A percentile compares a stretch with the other conserved stretches of the same genome.
Conservation (phyloP, 2,113 vertebrate genomes). For the Ovibos moschatus region DNA sequence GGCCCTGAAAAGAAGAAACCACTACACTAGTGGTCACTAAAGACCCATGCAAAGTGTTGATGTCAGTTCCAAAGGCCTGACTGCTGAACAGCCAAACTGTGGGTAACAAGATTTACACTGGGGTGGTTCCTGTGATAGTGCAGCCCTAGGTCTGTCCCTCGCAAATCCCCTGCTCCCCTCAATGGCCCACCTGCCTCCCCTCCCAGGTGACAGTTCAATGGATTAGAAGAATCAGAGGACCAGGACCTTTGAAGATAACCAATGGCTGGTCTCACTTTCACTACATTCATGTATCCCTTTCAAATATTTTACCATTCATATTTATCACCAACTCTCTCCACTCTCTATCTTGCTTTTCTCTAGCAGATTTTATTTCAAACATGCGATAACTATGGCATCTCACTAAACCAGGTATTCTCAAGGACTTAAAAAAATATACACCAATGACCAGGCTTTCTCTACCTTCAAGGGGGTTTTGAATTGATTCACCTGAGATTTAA, state of each 20-base stretch:
- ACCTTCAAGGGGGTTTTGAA: background rate
- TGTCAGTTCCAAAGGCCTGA: background rate
- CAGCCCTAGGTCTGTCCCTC: background rate
- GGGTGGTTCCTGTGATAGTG: background rate
- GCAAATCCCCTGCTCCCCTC: background rate
- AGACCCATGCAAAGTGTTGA: background rate
- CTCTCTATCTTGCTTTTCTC: background rate
- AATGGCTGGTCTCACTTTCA: background rate
- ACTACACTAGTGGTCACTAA: background rate
- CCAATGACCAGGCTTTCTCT: background rate
- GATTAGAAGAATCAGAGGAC: background rate
- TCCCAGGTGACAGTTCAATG: background rate
- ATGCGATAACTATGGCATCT: background rate
- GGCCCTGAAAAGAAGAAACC: background rate
- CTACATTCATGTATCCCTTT: background rate
- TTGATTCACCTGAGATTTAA: background rate
- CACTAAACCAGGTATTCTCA: background rate
- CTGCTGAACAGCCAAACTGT: background rate
- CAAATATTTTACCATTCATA: background rate
- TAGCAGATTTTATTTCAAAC: background rate
- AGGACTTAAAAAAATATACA: background rate
- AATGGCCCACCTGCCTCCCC: no score
- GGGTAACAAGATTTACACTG: no score
- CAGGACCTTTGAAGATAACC: background rate
- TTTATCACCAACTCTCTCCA: background rate